Base-by-base conservation (phyloP, 92 coral and sea anemone genomes). In the Palythoa grandiflora region DNA sequence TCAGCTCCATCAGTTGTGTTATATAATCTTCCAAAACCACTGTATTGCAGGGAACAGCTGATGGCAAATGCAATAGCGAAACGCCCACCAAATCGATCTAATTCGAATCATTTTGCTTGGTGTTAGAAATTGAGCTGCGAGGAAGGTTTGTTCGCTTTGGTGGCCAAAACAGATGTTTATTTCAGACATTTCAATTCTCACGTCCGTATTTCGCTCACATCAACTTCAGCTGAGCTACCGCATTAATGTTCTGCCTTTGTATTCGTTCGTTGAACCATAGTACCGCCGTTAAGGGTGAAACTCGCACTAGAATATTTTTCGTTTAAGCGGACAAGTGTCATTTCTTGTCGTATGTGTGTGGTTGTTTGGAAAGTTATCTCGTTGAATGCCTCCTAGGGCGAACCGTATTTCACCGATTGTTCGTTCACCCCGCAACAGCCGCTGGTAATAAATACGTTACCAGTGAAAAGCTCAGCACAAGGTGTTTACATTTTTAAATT, bases 131-230 rank as follows among this genome's bases (percentile, higher is more conserved):
- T 16, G 39, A 21, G 16, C 15, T 14, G 44, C 10, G 17, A 76
- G 60, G 15, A 17, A 38, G 60, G 51, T 76, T 50, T 52, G 12
- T 14, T 17, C 20, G 48, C 12, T 54, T 77, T 55, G 66, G 68
- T 35, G 48, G 20, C 68, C 10, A 53, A 63, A 52, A 77, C 83
- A 77, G 66, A 77, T 77, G 83, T 77, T 77, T 77, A 21, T 13
- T 77, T 51, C 10, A 54, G 63, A 54, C 68, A 48, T 35, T 28
- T 53, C 48, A 44, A 12, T 77, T 77, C 83, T 1, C 63, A 21
- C 52, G 39, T 6, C 44, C 19, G 63, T 53, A 77, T 5, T 52
- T 77, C 11, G 47, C 68, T 65, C 61, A 48, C 9, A 35, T 14
- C 66, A 2, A 11, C n/a, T 38, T 52, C 68, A 77, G 68, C 83